A percentile compares a stretch with the other conserved stretches of the same genome.
These are phyloP conservation scores for Syrmaticus mikado DNA, from an alignment of 2,113 vertebrate species.

Conservation along the genomic window DNA sequence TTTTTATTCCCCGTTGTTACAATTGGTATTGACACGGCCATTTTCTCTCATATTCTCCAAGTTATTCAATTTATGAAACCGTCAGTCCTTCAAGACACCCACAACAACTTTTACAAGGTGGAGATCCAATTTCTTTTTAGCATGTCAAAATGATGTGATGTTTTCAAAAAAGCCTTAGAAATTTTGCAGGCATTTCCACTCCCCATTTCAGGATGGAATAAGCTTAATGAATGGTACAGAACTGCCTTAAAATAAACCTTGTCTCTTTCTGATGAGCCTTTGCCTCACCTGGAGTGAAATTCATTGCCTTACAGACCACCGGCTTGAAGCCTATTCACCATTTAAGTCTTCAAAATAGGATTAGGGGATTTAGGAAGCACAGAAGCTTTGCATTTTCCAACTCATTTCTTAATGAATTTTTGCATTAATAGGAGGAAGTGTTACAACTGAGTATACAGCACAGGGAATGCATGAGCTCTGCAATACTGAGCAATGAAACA, in stretches of 20 bases:
- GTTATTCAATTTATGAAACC: neutral
- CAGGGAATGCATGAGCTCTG: neutral
- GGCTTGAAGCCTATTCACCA: neutral
- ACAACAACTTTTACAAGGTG: neutral
- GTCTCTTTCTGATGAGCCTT: neutral
- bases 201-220: neutral
- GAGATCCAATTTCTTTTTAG: neutral
- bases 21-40: neutral
- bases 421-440: neutral
- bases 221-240: neutral
- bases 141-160: neutral
- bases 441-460: neutral
- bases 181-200: neutral
- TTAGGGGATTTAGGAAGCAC: constrained; percentile 13
- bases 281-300: neutral
- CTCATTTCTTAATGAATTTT: constrained; percentile 20
- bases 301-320: neutral
- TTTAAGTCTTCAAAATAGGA: constrained; percentile 4
- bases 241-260: neutral
- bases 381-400: constrained; percentile 13
- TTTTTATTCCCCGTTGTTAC: neutral
- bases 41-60: neutral
- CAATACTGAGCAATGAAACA: neutral
- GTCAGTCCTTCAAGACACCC: neutral
- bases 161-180: neutral